Evolutionary conservation across 2,113 vertebrate species (phyloP), one percentile per base, ranked within the genome.

Genomic region (Microtus richardsoni): DNA sequence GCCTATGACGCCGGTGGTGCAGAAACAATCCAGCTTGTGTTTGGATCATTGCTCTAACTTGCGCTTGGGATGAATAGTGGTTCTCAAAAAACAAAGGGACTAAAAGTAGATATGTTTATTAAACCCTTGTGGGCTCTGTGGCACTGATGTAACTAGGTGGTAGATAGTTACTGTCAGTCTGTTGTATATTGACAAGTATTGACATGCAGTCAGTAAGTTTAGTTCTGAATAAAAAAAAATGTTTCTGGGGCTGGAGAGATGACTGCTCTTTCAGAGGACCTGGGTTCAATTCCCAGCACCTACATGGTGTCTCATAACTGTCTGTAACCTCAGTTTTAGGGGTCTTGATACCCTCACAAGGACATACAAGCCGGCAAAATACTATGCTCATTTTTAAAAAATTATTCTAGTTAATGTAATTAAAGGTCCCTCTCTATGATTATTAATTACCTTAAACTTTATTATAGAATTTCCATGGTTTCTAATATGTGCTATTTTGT

Each of bases 401-500:
- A 66, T 30, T 3, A 17, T 71, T 71, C 36, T 21, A 19, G 54
- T 49, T 78, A 60, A 60, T 73, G 68, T 2, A 94, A 74, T 92
- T 89, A 60, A 78, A 33, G 22, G 24, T 60, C 3, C n/a, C 49
- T 92, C 4, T 49, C 39, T 92, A 26, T 71, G 30, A 19, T 94
- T 85, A 36, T 89, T 95, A 90, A 49, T 93, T 94, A 85, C 58
- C 39, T 86, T 41, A 85, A 8, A 33, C 85, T 91, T 93, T 78
- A 26, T 44, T 71, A 22, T 13, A 13, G 41, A 92, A 64, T 22
- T 73, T 88, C 7, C 33, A 19, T 94, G 24, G 1, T 75, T 85
- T 85, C 52, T 94, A 83, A 24, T 90, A 54, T 83, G 3, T 26
- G 30, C 10, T 90, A 7, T 68, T 68, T 33, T 90, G 36, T 91